Conservation (phyloP, 2,113 vertebrate species). For the Platichthys flesus region DNA sequence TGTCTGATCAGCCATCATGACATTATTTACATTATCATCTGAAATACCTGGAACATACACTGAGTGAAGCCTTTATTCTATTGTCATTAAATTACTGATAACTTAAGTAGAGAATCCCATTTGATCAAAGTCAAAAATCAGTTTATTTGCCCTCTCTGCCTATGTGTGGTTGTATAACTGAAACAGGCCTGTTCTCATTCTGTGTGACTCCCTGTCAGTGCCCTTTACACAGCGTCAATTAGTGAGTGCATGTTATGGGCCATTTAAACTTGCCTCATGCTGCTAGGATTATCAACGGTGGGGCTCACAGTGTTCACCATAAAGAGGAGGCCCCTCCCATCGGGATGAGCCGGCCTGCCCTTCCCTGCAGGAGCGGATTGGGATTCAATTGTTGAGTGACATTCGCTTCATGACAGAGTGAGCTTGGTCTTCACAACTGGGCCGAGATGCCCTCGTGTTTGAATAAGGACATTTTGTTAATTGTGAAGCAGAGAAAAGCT, state of each 20-base stretch:
- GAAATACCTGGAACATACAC: neutral
- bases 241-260: conserved; percentile 75
- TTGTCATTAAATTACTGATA: conserved; percentile 18
- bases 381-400: conserved; percentile 61
- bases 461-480: conserved; percentile 73
- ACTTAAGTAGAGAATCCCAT: conserved; percentile 2
- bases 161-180: conserved; percentile 36
- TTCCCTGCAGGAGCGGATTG: conserved; percentile 43
- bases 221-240: conserved; percentile 77
- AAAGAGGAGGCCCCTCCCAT: conserved; percentile 44
- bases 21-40: no score
- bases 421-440: conserved; percentile 50
- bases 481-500: conserved; percentile 55
- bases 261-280: conserved; percentile 76
- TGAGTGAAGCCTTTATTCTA: conserved; percentile 16
- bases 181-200: conserved; percentile 39
- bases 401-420: conserved; percentile 55
- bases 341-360: conserved; percentile 58
- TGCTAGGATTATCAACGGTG: conserved; percentile 62
- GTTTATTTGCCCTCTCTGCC: conserved; percentile 7
- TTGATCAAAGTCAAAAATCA: conserved; percentile 19
- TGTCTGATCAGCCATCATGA: no score
- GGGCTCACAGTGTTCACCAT: conserved; percentile 56
- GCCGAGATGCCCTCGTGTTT: conserved; percentile 52
- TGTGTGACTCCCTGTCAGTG: conserved; percentile 48